phyloP scores from a whole-genome alignment of 2,888 invertebrate genomes.

The Epiblema foenella region DNA sequence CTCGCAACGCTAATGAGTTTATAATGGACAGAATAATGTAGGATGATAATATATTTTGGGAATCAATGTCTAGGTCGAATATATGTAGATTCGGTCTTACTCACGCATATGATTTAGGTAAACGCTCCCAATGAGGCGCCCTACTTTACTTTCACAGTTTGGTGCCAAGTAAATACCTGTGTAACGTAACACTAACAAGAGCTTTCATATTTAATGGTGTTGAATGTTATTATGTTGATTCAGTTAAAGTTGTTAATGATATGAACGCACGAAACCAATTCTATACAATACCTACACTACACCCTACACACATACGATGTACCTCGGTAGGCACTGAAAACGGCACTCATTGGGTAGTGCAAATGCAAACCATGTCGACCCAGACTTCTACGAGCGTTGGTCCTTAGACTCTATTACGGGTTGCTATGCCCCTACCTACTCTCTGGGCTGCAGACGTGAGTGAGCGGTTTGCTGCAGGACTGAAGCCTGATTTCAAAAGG shows the following conservation, averaged over 20 bases:
- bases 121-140: slow-evolving; percentile 36
- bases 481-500: too few species aligned
- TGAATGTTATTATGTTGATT: background rate
- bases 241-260: background rate
- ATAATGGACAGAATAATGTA: slow-evolving; percentile 82
- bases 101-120: slow-evolving; percentile 39
- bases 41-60: slow-evolving; percentile 80
- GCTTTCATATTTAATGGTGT: slow-evolving; percentile 24
- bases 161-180: slow-evolving; percentile 36
- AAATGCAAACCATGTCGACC: too few species aligned
- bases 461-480: too few species aligned
- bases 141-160: slow-evolving; percentile 42
- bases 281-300: background rate
- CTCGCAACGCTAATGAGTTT: slow-evolving; percentile 83
- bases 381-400: too few species aligned
- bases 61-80: slow-evolving; percentile 81
- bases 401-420: too few species aligned
- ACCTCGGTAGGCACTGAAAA: background rate
- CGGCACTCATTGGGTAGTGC: too few species aligned
- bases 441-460: too few species aligned
- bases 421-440: too few species aligned
- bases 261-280: background rate
- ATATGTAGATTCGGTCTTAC: slow-evolving; percentile 48
- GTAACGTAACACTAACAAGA: slow-evolving; percentile 34
- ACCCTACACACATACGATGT: background rate